Conservation (phyloP, 1,140 invertebrate genomes). For the Gerris buenoi region DNA sequence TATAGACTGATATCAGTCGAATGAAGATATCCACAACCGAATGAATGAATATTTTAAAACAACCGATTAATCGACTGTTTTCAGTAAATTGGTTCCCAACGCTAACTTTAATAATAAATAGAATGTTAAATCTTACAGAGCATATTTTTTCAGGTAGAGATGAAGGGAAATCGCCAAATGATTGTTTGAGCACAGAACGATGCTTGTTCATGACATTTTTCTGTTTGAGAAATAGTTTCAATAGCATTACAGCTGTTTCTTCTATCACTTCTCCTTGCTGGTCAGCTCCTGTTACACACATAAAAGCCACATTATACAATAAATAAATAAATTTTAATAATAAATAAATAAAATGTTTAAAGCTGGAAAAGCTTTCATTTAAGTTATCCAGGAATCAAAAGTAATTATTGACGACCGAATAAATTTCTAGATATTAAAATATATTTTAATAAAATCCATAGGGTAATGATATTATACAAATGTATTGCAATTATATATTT, state of each 20-base stretch:
- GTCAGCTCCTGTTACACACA: slow-evolving; percentile 25
- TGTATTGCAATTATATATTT: no score
- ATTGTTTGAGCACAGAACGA: slow-evolving; percentile 35
- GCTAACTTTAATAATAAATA: not conserved
- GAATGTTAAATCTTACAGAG: slow-evolving; percentile 28
- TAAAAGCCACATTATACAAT: no score
- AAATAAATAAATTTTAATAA: no score
- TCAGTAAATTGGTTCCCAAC: not conserved
- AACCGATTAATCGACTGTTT: no score
- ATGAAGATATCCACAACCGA: no score
- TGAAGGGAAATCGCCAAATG: slow-evolving; percentile 35
- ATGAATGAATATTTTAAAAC: no score
- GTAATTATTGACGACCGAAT: no score
- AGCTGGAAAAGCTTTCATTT: no score
- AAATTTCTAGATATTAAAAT: not conserved
- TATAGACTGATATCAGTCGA: no score
- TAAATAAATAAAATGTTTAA: no score
- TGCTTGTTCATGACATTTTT: slow-evolving; percentile 39
- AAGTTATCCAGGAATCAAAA: no score
- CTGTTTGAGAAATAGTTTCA: slow-evolving; percentile 43
- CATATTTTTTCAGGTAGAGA: slow-evolving; percentile 36
- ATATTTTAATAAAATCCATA: not conserved
- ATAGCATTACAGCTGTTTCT: slow-evolving; percentile 41
- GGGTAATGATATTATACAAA: no score
- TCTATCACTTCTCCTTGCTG: slow-evolving; percentile 39